These are phyloP conservation scores for Himalopsyche anomala DNA, from an alignment of 2,888 invertebrate species.

Conservation along the genomic window DNA sequence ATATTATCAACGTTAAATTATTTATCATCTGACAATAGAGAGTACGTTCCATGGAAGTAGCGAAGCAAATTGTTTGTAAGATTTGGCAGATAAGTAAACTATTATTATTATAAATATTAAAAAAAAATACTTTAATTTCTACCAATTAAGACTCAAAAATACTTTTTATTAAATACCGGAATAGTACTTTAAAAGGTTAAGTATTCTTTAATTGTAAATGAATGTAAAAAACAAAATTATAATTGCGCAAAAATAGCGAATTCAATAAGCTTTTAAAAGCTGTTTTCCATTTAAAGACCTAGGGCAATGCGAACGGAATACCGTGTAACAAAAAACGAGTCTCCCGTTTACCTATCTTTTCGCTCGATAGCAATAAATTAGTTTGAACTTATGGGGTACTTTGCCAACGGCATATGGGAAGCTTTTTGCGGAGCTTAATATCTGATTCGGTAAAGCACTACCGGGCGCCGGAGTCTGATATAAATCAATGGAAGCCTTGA, in stretches of 20 bases:
- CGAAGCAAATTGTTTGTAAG: too few relatives aligned
- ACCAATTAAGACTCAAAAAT: too few relatives aligned
- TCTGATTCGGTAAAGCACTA: slow-evolving; percentile 18
- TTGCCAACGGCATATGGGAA: slow-evolving; percentile 32
- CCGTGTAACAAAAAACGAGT: background rate
- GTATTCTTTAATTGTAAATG: too few relatives aligned
- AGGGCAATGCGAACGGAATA: background rate
- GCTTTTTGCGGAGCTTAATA: slow-evolving; percentile 16
- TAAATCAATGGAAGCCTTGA: slow-evolving; percentile 1
- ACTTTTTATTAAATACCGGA: too few relatives aligned
- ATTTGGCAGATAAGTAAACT: too few relatives aligned
- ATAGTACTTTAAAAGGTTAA: too few relatives aligned
- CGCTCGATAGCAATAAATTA: slow-evolving; percentile 16
- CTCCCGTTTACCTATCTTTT: slow-evolving; percentile 21
- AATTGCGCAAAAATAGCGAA: background rate
- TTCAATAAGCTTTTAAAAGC: slow-evolving; percentile 14
- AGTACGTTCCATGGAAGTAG: too few relatives aligned
- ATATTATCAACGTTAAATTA: too few relatives aligned
- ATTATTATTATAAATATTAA: too few relatives aligned
- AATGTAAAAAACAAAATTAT: too few relatives aligned
- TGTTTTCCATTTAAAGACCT: slow-evolving; percentile 6
- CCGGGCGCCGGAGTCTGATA: background rate
- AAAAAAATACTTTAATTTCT: too few relatives aligned
- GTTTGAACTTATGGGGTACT: slow-evolving; percentile 30
- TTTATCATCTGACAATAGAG: too few relatives aligned